Evolutionary conservation across 2,113 vertebrate genomes (phyloP).

Genomic region (Gymnorhina tibicen): DNA sequence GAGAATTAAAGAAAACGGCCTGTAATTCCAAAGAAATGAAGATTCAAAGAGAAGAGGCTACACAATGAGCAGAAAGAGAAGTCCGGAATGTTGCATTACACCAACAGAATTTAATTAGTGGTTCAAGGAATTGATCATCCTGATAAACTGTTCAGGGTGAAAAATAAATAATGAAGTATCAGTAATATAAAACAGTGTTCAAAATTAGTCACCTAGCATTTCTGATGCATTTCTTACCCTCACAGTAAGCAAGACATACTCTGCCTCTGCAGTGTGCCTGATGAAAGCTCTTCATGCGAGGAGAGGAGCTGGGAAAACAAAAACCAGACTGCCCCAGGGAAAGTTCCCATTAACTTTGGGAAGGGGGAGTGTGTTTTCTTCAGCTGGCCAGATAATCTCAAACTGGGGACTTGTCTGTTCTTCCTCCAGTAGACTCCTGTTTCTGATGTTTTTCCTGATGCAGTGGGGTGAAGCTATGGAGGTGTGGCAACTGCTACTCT

Average conservation of each 20-base stretch:
- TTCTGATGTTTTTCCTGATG: neutral
- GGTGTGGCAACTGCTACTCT: neutral
- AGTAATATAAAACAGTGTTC: neutral
- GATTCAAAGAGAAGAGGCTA: neutral
- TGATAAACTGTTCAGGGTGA: neutral
- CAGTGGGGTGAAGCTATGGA: neutral
- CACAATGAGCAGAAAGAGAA: neutral
- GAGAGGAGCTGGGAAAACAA: neutral
- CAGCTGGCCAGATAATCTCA: neutral
- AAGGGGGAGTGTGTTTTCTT: neutral
- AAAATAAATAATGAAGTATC: neutral
- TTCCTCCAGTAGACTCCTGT: neutral
- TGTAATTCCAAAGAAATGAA: neutral
- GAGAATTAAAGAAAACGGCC: neutral
- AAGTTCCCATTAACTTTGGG: neutral
- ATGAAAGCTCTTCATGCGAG: neutral
- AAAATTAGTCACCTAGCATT: neutral
- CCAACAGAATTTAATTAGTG: neutral
- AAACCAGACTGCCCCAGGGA: neutral
- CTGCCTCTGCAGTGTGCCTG: neutral
- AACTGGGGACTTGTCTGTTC: neutral
- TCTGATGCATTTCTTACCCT: neutral
- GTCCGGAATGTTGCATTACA: neutral
- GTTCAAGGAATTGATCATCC: neutral
- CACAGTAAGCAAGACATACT: neutral